Conservation (phyloP, 1,140 invertebrate genomes). For the Atopsyche davidsoni region DNA sequence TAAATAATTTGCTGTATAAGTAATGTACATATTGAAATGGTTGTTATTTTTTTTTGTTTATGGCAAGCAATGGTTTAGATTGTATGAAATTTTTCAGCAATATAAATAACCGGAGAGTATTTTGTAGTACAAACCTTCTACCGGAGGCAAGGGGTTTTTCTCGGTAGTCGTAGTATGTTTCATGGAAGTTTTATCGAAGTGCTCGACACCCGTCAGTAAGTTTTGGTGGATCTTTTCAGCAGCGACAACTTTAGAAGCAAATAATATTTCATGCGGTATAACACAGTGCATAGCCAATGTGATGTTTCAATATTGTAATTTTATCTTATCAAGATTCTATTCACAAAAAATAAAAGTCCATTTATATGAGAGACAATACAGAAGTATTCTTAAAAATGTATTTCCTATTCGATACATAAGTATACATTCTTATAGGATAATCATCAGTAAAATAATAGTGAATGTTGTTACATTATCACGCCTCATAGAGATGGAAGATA, state of each 20-base stretch:
- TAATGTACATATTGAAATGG: too few species aligned
- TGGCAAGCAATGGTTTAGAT: not conserved
- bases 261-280: constrained; percentile 13
- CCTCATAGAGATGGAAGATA: too few species aligned
- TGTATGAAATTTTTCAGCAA: not conserved
- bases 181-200: constrained; percentile 64
- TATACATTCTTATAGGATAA: too few species aligned
- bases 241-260: constrained; percentile 48
- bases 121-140: constrained; percentile 50
- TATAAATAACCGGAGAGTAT: constrained; percentile 27
- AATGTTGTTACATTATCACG: too few species aligned
- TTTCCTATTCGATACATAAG: too few species aligned
- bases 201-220: constrained; percentile 63
- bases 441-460: too few species aligned
- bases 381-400: too few species aligned
- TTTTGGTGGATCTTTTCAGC: constrained; percentile 65
- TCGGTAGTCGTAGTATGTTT: constrained; percentile 70
- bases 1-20: too few species aligned
- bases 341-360: not conserved
- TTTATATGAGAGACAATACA: not conserved
- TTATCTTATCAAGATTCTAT: too few species aligned
- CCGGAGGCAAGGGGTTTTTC: constrained; percentile 69
- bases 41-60: too few species aligned
- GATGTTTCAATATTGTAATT: too few species aligned
- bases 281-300: not conserved